Evolutionary conservation across 2,113 vertebrate genomes (phyloP).

Genomic region (Willisornis vidua): DNA sequence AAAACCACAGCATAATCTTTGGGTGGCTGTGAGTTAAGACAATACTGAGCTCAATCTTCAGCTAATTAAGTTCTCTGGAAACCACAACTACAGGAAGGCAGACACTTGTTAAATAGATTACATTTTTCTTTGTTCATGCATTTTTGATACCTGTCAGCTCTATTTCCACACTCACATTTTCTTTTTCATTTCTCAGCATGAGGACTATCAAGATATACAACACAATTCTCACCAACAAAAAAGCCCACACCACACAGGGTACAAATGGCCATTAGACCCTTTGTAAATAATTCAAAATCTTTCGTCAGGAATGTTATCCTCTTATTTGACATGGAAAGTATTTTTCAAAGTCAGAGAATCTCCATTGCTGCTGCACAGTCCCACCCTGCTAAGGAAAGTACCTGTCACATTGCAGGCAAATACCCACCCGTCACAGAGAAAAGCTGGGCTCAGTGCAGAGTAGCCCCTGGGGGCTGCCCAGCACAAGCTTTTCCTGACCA

Average conservation of each 20-base stretch:
- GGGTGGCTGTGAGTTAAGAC: not conserved
- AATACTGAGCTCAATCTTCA: not conserved
- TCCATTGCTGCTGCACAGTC: rapidly evolving
- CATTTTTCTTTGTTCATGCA: not conserved
- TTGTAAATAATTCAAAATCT: not conserved
- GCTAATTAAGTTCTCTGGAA: constrained; percentile 29
- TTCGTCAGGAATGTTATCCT: not conserved
- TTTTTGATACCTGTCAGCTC: not conserved
- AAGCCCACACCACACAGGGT: rapidly evolving
- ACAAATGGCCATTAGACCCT: not conserved
- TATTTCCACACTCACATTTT: not conserved
- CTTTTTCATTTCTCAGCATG: not conserved
- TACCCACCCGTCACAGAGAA: rapidly evolving
- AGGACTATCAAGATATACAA: not conserved
- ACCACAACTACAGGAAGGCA: constrained; percentile 14
- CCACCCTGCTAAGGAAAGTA: rapidly evolving
- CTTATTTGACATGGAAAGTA: not conserved
- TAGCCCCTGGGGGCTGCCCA: not conserved
- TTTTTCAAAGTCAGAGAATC: not conserved
- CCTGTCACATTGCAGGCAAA: rapidly evolving
- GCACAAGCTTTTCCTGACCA: not conserved
- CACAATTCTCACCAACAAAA: not conserved
- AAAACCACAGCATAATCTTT: not conserved
- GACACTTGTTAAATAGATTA: not conserved
- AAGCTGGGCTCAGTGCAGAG: not conserved